Evolutionary conservation across 2,113 vertebrate genomes (phyloP).

Genomic region (Regulus satrapa): DNA sequence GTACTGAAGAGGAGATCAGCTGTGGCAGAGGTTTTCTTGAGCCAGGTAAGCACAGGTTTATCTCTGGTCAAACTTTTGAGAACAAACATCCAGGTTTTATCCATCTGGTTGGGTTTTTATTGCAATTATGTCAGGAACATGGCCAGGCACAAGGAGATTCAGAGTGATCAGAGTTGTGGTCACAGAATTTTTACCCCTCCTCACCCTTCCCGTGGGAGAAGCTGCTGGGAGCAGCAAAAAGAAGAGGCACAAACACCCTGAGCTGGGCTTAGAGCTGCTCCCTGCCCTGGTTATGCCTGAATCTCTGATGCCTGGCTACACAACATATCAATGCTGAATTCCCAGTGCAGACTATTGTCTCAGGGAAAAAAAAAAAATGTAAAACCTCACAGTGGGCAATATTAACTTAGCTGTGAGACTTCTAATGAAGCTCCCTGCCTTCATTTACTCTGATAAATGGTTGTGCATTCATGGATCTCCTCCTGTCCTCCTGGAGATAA

Average conservation of each 20-base stretch:
- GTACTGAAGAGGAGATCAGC: background rate
- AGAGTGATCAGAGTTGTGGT: background rate
- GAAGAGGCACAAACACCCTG: background rate
- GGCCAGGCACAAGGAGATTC: background rate
- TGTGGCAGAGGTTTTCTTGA: background rate
- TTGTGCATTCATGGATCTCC: background rate
- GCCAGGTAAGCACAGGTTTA: background rate
- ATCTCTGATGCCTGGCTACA: background rate
- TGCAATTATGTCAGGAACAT: background rate
- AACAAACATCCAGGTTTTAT: background rate
- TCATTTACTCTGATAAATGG: slow-evolving; percentile 5
- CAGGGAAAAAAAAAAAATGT: background rate
- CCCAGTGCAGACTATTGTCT: background rate
- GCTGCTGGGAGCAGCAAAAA: background rate
- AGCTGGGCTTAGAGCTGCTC: background rate
- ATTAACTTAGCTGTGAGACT: background rate
- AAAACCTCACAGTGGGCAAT: background rate
- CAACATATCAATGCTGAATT: background rate
- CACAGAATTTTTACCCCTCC: background rate
- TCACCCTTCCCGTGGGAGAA: no score
- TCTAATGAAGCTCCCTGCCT: slow-evolving; percentile 15
- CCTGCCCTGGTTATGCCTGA: background rate
- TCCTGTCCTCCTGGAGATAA: slow-evolving; percentile 2
- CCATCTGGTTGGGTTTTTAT: background rate
- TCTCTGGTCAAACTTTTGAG: background rate